Evolutionary conservation across 2,888 invertebrate species (phyloP).

Genomic region (Oasisia sp.): DNA sequence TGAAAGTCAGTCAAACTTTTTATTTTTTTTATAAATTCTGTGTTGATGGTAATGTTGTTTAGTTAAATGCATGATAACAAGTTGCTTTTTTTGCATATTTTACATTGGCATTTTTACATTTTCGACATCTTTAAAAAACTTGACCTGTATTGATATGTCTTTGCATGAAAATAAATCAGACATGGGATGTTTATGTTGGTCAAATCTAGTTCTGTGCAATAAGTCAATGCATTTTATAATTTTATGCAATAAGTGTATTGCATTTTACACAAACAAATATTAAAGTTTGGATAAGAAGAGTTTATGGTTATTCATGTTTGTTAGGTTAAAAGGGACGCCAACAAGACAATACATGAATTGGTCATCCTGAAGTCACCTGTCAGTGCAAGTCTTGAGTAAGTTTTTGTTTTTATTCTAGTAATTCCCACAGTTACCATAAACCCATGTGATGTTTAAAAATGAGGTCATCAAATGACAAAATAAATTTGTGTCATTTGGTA

Average conservation of each 20-base stretch:
- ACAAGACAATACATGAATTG: background rate
- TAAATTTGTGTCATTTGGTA: no score
- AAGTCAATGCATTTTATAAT: background rate
- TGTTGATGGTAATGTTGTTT: background rate
- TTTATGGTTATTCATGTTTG: background rate
- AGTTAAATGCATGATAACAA: background rate
- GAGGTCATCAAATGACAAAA: no score
- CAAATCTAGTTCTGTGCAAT: background rate
- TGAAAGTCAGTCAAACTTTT: background rate
- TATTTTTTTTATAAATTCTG: background rate
- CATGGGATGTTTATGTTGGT: background rate
- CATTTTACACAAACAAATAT: background rate
- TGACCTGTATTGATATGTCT: background rate
- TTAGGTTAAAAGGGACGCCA: background rate
- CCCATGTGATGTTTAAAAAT: no score
- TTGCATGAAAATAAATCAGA: background rate
- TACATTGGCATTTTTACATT: background rate
- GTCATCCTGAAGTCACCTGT: background rate
- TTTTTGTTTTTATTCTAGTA: background rate
- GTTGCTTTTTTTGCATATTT: background rate
- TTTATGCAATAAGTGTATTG: background rate
- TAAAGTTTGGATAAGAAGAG: background rate
- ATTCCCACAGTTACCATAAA: background rate
- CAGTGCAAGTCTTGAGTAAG: constrained; percentile 17
- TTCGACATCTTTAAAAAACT: background rate